Evolutionary conservation across 2,113 vertebrate species (phyloP).

Genomic region (Mus musculus): DNA sequence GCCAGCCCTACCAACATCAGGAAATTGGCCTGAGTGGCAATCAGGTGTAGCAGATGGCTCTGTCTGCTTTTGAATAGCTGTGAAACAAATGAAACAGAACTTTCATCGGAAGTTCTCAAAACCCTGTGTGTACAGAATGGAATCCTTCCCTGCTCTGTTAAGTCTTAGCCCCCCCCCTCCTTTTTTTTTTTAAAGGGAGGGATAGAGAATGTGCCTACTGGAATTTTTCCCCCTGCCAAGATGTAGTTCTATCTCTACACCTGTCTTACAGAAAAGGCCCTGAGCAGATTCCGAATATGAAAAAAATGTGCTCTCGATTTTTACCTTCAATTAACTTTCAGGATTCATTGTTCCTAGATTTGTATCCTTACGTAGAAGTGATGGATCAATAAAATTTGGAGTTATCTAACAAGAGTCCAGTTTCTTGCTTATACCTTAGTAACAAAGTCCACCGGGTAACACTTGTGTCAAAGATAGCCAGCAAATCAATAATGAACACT

Average conservation of each 20-base stretch:
- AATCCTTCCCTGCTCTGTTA: background rate
- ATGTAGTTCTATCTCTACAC: background rate
- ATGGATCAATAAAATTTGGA: slow-evolving; percentile 47
- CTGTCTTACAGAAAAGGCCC: background rate
- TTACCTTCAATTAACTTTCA: slow-evolving; percentile 49
- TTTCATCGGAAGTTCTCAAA: background rate
- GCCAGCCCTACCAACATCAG: background rate
- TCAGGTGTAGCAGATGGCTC: background rate
- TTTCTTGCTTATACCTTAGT: slow-evolving; percentile 59
- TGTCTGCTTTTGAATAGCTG: background rate
- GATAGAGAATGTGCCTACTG: background rate
- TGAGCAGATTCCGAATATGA: background rate
- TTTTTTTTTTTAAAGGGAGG: background rate
- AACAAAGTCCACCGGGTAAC: slow-evolving; percentile 33
- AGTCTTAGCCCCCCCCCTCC: background rate
- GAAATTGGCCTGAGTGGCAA: background rate
- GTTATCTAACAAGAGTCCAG: background rate
- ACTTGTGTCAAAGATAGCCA: background rate
- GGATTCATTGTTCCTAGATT: slow-evolving; percentile 46
- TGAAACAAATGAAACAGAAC: background rate
- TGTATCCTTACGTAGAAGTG: slow-evolving; percentile 52
- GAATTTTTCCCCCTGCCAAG: background rate
- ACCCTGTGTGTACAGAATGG: background rate
- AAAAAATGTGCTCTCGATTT: background rate
- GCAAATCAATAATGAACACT: background rate